These are phyloP conservation scores for Leptopterna dolabrata DNA, from an alignment of 2,888 invertebrate species.

Conservation along the genomic window DNA sequence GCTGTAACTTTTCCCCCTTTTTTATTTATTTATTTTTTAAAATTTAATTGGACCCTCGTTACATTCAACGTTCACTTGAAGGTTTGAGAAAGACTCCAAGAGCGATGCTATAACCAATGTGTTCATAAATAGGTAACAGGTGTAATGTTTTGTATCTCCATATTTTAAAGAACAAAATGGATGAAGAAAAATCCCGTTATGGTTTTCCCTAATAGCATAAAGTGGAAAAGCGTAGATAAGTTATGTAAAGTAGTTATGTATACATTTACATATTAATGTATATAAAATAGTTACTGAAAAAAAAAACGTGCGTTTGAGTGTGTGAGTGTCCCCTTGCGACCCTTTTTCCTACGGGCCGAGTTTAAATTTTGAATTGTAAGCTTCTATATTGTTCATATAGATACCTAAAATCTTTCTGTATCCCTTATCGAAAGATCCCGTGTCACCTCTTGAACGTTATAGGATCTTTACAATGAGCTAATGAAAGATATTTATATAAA, in stretches of 20 bases:
- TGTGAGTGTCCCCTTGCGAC: slow-evolving; percentile 26
- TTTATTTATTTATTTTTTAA: background rate
- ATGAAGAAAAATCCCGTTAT: background rate
- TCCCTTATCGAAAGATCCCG: background rate
- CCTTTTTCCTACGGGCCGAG: slow-evolving; percentile 14
- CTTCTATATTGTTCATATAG: slow-evolving; percentile 56
- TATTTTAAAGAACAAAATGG: background rate
- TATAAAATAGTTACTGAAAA: slow-evolving; percentile 47
- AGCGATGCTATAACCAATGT: slow-evolving; percentile 56
- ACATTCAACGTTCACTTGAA: slow-evolving; percentile 25
- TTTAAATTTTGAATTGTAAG: slow-evolving; percentile 53
- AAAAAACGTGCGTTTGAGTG: slow-evolving; percentile 35
- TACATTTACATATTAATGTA: slow-evolving; percentile 27
- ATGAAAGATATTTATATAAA: slow-evolving; percentile 19
- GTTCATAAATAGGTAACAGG: slow-evolving; percentile 56
- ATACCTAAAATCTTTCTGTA: background rate
- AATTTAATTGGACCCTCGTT: background rate
- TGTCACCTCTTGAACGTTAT: slow-evolving; percentile 22
- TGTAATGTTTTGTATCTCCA: slow-evolving; percentile 54
- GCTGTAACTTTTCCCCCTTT: too few species aligned
- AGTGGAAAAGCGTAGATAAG: slow-evolving; percentile 23
- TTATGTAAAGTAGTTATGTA: slow-evolving; percentile 9
- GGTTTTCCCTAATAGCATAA: slow-evolving; percentile 4
- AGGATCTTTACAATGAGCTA: slow-evolving; percentile 47
- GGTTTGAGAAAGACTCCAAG: slow-evolving; percentile 43